Percentiles rank a stretch among this genome's conserved stretches.
Evolutionary conservation across 1,140 invertebrate genomes (phyloP).

Genomic region (Leguminivora glycinivorella): DNA sequence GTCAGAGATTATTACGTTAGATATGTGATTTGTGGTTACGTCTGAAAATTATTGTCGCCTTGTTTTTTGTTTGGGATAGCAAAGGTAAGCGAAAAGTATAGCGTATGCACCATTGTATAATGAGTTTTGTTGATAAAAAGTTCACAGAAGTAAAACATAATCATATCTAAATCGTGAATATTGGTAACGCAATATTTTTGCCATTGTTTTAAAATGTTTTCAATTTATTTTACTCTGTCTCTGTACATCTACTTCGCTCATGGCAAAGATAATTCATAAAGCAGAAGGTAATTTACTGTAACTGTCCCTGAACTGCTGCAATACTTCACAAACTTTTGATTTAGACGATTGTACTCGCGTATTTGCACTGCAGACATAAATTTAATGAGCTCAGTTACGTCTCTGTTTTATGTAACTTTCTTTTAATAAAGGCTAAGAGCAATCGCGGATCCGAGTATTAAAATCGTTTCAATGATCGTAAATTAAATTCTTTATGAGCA

Average conservation of each 20-base stretch:
- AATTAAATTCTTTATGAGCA: slow-evolving; percentile 25
- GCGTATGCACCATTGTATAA: no score
- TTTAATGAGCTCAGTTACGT: slow-evolving; percentile 49
- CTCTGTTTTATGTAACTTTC: slow-evolving; percentile 38
- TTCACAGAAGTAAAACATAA: no score
- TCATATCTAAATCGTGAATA: no score
- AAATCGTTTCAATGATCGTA: slow-evolving; percentile 17
- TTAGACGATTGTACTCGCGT: slow-evolving; percentile 46
- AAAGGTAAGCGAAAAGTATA: no score
- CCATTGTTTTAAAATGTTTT: no score
- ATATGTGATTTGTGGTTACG: no score
- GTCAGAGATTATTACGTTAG: no score
- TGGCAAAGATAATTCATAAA: neutral
- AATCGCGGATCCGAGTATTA: slow-evolving; percentile 14
- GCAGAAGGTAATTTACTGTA: neutral
- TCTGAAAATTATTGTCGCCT: no score
- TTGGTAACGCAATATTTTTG: no score
- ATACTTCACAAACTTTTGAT: slow-evolving; percentile 44
- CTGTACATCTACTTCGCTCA: neutral
- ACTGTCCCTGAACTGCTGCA: neutral
- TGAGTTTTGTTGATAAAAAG: no score
- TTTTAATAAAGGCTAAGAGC: slow-evolving; percentile 30
- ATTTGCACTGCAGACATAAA: slow-evolving; percentile 42
- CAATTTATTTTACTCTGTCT: neutral
- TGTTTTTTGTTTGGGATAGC: no score